A percentile compares a stretch with the other conserved stretches of the same genome.
Conservation (phyloP, 2,113 vertebrate species). For the Syngnathoides biaculeatus region DNA sequence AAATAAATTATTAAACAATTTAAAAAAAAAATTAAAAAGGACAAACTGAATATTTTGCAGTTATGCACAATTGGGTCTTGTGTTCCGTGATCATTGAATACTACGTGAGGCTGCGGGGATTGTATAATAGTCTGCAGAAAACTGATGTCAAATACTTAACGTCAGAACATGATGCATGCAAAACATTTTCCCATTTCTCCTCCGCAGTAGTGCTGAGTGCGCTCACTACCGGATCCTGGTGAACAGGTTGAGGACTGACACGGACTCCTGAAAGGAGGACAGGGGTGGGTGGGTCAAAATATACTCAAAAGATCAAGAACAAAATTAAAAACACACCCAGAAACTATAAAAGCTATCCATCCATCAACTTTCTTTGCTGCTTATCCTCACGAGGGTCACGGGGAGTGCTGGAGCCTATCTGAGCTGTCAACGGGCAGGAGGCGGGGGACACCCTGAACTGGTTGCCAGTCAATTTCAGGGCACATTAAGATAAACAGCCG, state of each 20-base stretch:
- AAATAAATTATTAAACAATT: conserved; percentile 27
- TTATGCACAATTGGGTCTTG: conserved; percentile 51
- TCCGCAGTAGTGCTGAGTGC: conserved; percentile 13
- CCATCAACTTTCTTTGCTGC: too few relatives aligned
- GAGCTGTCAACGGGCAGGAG: too few relatives aligned
- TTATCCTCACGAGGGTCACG: too few relatives aligned
- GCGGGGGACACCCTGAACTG: too few relatives aligned
- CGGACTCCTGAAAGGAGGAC: conserved; percentile 77
- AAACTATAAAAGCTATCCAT: too few relatives aligned
- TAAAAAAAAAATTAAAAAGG: conserved; percentile 38
- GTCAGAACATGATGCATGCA: conserved; percentile 27
- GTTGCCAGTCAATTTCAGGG: too few relatives aligned
- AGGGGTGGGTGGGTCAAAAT: background rate
- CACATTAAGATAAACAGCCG: too few relatives aligned
- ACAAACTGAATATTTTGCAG: conserved; percentile 69
- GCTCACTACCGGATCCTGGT: conserved; percentile 86
- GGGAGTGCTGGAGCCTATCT: too few relatives aligned
- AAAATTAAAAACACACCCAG: background rate
- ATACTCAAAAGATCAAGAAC: background rate
- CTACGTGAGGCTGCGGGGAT: background rate
- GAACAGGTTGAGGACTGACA: conserved; percentile 92
- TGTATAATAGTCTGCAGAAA: conserved; percentile 18
- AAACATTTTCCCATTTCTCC: conserved; percentile 16
- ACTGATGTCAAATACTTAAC: conserved; percentile 31
- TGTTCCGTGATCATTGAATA: background rate